Conservation (phyloP, 1,140 invertebrate species). For the Bombus pyrosoma region DNA sequence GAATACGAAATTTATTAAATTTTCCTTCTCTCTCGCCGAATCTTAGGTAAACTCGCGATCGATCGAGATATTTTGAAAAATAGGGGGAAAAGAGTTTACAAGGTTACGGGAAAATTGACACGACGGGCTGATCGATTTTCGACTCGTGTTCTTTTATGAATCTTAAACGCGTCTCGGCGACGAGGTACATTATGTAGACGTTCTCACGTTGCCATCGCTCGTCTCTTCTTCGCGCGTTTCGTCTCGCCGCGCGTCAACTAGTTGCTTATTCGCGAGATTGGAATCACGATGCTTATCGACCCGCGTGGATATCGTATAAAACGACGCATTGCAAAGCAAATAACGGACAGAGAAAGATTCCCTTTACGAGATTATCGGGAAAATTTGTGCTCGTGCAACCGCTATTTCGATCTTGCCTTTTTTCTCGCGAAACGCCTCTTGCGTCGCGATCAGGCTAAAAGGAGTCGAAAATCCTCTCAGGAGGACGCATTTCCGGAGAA, state of each 20-base stretch:
- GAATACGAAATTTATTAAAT: slow-evolving; percentile 51
- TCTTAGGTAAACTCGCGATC: slow-evolving; percentile 5
- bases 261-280: slow-evolving; percentile 43
- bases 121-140: slow-evolving; percentile 24
- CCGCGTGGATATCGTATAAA: slow-evolving; percentile 8
- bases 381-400: neutral
- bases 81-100: neutral
- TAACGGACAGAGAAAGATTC: slow-evolving; percentile 6
- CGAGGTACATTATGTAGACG: neutral
- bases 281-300: slow-evolving; percentile 21
- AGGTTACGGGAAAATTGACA: slow-evolving; percentile 43
- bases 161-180: slow-evolving; percentile 27
- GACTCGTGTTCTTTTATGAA: neutral
- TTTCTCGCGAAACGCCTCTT: slow-evolving; percentile 21
- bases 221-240: neutral
- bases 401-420: slow-evolving; percentile 20
- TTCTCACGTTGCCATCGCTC: neutral
- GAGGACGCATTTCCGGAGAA: slow-evolving; percentile 59
- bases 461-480: slow-evolving; percentile 47
- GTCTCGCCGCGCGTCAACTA: slow-evolving; percentile 20
- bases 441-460: slow-evolving; percentile 15
- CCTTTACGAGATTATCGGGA: slow-evolving; percentile 10
- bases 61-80: neutral
- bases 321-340: slow-evolving; percentile 40
- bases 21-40: neutral